phyloP scores from a whole-genome alignment of 2,888 invertebrate species.

The Deroplatys truncata region DNA sequence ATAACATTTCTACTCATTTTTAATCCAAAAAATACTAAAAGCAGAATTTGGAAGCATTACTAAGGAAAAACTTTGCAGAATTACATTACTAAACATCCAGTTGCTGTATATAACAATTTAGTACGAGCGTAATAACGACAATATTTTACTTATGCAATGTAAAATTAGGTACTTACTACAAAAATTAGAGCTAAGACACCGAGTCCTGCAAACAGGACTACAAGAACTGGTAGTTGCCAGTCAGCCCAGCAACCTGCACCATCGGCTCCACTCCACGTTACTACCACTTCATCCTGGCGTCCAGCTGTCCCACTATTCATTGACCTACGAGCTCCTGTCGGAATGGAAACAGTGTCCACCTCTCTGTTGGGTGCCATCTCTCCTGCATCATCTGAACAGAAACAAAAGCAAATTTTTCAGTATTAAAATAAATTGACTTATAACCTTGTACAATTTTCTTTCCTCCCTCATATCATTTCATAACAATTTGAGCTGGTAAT shows the following conservation, averaged over 20 bases:
- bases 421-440: too few species aligned
- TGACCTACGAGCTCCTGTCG: not conserved
- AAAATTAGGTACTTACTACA: not conserved
- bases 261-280: constrained; percentile 10
- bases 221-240: constrained; percentile 27
- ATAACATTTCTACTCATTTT: too few species aligned
- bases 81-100: too few species aligned
- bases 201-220: constrained; percentile 19
- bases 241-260: constrained; percentile 22
- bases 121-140: too few species aligned
- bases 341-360: constrained; percentile 3
- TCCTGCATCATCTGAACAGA: constrained; percentile 6
- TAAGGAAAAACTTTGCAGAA: too few species aligned
- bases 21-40: too few species aligned
- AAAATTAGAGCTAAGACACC: constrained; percentile 10
- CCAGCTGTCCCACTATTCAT: constrained; percentile 2
- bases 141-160: too few species aligned
- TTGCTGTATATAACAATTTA: too few species aligned
- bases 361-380: constrained; percentile 14
- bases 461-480: too few species aligned
- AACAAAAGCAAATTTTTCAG: not conserved
- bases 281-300: constrained; percentile 14
- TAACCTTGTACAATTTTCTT: too few species aligned
- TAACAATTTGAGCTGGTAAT: too few species aligned
- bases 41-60: too few species aligned